Conservation (phyloP, 2,888 invertebrate genomes). For the Leptinotarsa juncta region DNA sequence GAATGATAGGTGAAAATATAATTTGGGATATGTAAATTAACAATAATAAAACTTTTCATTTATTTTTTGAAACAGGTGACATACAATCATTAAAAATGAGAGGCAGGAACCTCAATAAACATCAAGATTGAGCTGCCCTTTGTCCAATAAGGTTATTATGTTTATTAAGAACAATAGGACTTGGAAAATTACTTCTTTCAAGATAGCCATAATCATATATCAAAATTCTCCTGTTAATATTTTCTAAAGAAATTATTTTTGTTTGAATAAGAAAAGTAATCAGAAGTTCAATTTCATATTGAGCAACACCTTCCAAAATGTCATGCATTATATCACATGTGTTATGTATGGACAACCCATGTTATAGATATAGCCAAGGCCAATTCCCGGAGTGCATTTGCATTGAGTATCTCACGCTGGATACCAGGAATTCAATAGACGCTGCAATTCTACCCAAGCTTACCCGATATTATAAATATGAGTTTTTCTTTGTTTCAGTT, state of each 20-base stretch:
- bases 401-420: too few relatives aligned
- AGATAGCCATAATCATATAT: slow-evolving; percentile 5
- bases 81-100: slow-evolving; percentile 22
- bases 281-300: neutral
- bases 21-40: slow-evolving; percentile 8
- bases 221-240: neutral
- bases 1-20: neutral
- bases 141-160: slow-evolving; percentile 23
- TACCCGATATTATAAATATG: too few relatives aligned
- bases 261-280: slow-evolving; percentile 5
- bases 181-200: slow-evolving; percentile 5
- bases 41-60: slow-evolving; percentile 25
- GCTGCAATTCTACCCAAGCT: too few relatives aligned
- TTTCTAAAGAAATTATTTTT: neutral
- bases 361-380: too few relatives aligned
- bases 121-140: slow-evolving; percentile 26
- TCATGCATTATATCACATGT: too few relatives aligned
- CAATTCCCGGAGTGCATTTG: too few relatives aligned
- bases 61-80: neutral
- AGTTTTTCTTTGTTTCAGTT: too few relatives aligned
- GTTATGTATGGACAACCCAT: too few relatives aligned
- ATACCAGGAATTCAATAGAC: too few relatives aligned
- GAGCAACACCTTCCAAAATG: too few relatives aligned
- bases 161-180: slow-evolving; percentile 14
- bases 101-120: slow-evolving; percentile 21